These are phyloP conservation scores for Eucriotettix oculatus DNA, from an alignment of 2,888 invertebrate genomes.

Conservation along the genomic window DNA sequence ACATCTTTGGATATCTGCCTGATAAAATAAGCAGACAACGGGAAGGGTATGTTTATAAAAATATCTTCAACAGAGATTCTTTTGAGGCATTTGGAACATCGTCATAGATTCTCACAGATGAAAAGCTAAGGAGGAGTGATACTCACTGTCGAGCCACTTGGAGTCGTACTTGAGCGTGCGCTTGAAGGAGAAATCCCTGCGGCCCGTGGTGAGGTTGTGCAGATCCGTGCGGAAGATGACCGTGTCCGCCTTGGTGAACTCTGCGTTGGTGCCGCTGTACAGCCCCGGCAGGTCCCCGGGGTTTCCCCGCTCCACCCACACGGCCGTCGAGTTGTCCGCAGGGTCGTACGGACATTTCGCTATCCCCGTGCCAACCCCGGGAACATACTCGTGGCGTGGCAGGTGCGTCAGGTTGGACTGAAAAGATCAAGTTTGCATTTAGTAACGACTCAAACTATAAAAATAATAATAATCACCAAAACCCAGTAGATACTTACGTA, in stretches of 20 bases:
- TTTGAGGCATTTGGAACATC: too few species aligned
- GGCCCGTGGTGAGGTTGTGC: slow-evolving; percentile 72
- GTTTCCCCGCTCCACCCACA: slow-evolving; percentile 92
- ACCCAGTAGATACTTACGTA: slow-evolving; percentile 54
- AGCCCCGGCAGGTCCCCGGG: slow-evolving; percentile 83
- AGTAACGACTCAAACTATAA: not conserved
- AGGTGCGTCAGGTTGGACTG: slow-evolving; percentile 81
- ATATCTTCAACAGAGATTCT: too few species aligned
- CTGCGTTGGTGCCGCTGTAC: slow-evolving; percentile 95
- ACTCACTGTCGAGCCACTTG: slow-evolving; percentile 98
- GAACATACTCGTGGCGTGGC: slow-evolving; percentile 74
- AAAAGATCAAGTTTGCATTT: slow-evolving; percentile 19
- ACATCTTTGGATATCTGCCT: too few species aligned
- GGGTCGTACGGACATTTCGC: slow-evolving; percentile 98
- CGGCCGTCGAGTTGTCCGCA: slow-evolving; percentile 90
- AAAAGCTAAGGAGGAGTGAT: slow-evolving; percentile 11
- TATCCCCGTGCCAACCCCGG: slow-evolving; percentile 83
- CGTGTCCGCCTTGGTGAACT: slow-evolving; percentile 92
- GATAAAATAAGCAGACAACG: too few species aligned
- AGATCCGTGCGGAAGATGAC: slow-evolving; percentile 94
- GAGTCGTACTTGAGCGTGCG: slow-evolving; percentile 93
- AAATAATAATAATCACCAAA: not conserved
- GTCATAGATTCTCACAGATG: too few species aligned
- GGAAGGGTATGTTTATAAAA: too few species aligned
- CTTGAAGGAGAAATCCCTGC: slow-evolving; percentile 78